Conservation (phyloP, 2,797 vertebrate species). For the Gallinago nigripennis region DNA sequence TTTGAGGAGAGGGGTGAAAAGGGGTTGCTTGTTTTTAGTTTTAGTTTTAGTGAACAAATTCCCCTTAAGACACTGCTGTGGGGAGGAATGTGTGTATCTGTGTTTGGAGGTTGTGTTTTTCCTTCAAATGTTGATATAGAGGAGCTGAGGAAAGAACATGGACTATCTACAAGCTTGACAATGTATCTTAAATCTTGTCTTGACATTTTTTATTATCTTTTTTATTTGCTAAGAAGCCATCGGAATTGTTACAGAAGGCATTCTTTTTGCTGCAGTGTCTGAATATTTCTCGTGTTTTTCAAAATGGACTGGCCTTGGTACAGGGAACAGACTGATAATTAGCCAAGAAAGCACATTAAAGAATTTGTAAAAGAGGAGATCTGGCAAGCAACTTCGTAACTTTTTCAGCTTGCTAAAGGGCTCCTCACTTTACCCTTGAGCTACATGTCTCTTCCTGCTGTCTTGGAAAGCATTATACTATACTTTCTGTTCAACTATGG, state of each 20-base stretch:
- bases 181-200: neutral
- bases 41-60: neutral
- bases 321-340: neutral
- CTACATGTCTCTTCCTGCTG: neutral
- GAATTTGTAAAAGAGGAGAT: neutral
- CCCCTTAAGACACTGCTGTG: neutral
- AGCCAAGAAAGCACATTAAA: neutral
- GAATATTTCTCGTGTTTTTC: conserved; percentile 1
- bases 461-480: neutral
- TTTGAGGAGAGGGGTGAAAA: neutral
- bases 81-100: neutral
- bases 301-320: neutral
- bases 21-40: neutral
- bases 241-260: neutral
- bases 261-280: neutral
- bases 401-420: neutral
- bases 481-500: neutral
- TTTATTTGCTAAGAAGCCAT: neutral
- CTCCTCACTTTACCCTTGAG: neutral
- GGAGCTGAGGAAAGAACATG: neutral
- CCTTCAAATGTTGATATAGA: neutral
- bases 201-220: neutral
- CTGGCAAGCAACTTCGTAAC: neutral
- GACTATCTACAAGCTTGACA: neutral
- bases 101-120: neutral